Evolutionary conservation across 2,888 invertebrate genomes (phyloP).

Genomic region (Pandemis cinnamomeana): DNA sequence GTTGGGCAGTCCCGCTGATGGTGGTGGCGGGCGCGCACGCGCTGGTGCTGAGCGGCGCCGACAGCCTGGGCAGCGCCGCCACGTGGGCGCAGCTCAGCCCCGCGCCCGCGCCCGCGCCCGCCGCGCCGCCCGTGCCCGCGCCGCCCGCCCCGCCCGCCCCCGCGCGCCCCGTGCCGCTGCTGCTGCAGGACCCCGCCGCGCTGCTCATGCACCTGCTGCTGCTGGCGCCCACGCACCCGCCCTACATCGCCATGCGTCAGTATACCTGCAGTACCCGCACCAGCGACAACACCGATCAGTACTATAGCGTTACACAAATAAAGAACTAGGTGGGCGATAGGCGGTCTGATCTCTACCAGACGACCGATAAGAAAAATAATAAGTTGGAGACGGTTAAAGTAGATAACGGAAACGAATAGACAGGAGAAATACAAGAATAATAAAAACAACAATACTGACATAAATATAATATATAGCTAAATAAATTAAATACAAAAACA

Average conservation of each 20-base stretch:
- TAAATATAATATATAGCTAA: too few relatives aligned
- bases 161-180: conserved; percentile 87
- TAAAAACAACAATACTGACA: too few relatives aligned
- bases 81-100: conserved; percentile 57
- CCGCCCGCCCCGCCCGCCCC: conserved; percentile 49
- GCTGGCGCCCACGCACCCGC: conserved; percentile 91
- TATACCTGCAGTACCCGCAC: conserved; percentile 43
- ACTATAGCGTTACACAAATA: too few relatives aligned
- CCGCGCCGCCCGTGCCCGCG: conserved; percentile 39
- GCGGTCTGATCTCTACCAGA: too few relatives aligned
- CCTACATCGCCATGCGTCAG: conserved; percentile 90
- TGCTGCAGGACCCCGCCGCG: conserved; percentile 94
- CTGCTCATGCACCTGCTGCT: conserved; percentile 94
- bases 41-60: conserved; percentile 83
- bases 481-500: too few relatives aligned
- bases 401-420: too few relatives aligned
- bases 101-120: conserved; percentile 47
- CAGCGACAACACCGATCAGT: too few relatives aligned
- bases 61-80: conserved; percentile 53
- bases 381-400: too few relatives aligned
- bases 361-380: too few relatives aligned
- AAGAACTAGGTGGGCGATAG: too few relatives aligned
- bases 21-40: conserved; percentile 95
- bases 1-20: conserved; percentile 90
- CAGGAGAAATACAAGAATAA: too few relatives aligned